phyloP scores from a whole-genome alignment of 2,888 invertebrate species.

The Zaprionus obscuricornis region DNA sequence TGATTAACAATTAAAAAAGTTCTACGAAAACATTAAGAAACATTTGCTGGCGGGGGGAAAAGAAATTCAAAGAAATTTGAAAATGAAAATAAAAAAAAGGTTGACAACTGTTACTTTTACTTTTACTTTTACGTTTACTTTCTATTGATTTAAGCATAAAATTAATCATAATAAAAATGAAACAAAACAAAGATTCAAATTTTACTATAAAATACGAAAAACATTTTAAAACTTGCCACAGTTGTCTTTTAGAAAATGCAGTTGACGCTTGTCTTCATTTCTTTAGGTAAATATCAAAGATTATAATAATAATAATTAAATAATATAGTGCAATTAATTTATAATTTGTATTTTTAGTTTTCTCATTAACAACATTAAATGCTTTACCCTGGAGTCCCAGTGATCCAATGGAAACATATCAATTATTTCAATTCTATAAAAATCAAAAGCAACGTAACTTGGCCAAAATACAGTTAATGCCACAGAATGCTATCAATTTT shows the following conservation, averaged over 20 bases:
- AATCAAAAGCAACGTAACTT: constrained; percentile 48
- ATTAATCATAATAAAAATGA: constrained; percentile 13
- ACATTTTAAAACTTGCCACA: constrained; percentile 6
- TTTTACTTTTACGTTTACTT: not conserved
- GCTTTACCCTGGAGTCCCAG: constrained; percentile 47
- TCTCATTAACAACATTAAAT: constrained; percentile 7
- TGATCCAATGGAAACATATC: constrained; percentile 45
- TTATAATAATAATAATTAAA: not conserved
- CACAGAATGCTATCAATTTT: constrained; percentile 41
- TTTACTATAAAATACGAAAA: constrained; percentile 39
- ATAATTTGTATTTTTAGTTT: constrained; percentile 5
- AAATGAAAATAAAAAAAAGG: not conserved
- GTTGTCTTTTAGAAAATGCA: constrained; percentile 36
- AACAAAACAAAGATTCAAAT: not conserved
- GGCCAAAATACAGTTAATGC: constrained; percentile 41
- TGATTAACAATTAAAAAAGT: constrained; percentile 26
- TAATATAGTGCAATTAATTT: not conserved
- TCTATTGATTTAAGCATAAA: constrained; percentile 20
- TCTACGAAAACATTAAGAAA: constrained; percentile 14
- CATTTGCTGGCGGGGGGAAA: too few relatives aligned
- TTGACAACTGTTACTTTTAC: constrained; percentile 34
- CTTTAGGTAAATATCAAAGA: constrained; percentile 23
- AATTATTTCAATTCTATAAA: constrained; percentile 25
- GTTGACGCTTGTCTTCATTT: constrained; percentile 27
- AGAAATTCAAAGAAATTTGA: constrained; percentile 10